phyloP scores from a whole-genome alignment of 2,888 invertebrate species.

The Drosophila austrosaltans region DNA sequence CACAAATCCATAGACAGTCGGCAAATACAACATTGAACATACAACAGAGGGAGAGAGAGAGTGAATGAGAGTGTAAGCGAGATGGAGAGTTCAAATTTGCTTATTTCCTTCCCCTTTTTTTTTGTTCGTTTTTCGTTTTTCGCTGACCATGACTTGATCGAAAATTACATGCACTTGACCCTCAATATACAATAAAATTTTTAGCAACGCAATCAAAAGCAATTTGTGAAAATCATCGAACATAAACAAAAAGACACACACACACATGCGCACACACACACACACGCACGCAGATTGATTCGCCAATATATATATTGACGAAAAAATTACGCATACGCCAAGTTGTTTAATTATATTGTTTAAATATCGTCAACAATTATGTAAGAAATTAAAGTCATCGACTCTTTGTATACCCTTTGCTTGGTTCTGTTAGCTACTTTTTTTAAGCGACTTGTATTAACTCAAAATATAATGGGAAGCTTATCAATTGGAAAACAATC shows the following conservation, averaged over 20 bases:
- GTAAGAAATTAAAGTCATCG: neutral
- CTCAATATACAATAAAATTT: conserved; percentile 27
- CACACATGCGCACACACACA: neutral
- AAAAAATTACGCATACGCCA: conserved; percentile 49
- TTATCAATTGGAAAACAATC: too few relatives aligned
- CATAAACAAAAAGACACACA: conserved; percentile 28
- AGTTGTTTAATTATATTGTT: conserved; percentile 56
- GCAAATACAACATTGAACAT: neutral
- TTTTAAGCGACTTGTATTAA: too few relatives aligned
- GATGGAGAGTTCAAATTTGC: neutral
- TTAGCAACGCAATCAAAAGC: conserved; percentile 20
- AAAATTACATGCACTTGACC: conserved; percentile 48
- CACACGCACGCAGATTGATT: neutral
- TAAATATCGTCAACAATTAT: conserved; percentile 28
- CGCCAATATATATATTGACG: conserved; percentile 45
- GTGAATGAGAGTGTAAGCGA: neutral
- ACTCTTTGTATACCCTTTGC: neutral
- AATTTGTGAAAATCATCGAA: conserved; percentile 46
- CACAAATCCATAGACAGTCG: conserved; percentile 22
- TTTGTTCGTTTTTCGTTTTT: conserved; percentile 39
- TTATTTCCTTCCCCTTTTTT: conserved; percentile 29
- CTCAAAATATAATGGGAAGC: too few relatives aligned
- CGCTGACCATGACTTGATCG: conserved; percentile 35
- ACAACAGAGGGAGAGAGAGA: neutral
- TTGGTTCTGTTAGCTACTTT: neutral